Conservation (phyloP, 2,113 vertebrate species). For the Crotalus viridis region DNA sequence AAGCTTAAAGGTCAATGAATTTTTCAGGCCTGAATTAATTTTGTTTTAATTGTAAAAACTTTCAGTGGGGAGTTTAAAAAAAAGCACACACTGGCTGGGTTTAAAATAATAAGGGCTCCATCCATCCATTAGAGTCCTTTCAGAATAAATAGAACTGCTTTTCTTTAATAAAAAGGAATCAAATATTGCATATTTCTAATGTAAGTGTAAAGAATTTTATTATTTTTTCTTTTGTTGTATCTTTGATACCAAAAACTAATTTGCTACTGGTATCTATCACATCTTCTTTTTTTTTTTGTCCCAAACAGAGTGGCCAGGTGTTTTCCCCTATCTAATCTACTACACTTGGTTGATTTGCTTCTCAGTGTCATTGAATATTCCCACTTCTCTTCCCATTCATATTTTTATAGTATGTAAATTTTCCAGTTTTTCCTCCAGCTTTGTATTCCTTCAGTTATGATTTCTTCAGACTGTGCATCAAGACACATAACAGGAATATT, state of each 20-base stretch:
- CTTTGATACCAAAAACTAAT: conserved; percentile 15
- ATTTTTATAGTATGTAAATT: not conserved
- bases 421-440: not conserved
- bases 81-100: conserved; percentile 43
- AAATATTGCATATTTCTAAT: conserved; percentile 30
- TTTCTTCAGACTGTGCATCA: not conserved
- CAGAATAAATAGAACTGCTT: conserved; percentile 55
- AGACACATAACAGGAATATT: not conserved
- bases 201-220: conserved; percentile 35
- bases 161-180: conserved; percentile 47
- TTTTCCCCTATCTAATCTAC: not conserved
- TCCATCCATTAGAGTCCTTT: conserved; percentile 49
- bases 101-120: conserved; percentile 44
- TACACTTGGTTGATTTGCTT: not conserved
- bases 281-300: conserved; percentile 23
- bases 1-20: conserved; percentile 78
- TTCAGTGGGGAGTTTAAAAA: conserved; percentile 52
- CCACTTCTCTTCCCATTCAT: not conserved
- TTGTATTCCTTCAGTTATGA: not conserved
- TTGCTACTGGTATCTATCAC: conserved; percentile 24
- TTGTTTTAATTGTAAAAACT: conserved; percentile 67
- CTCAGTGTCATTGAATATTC: not conserved
- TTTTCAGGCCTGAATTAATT: conserved; percentile 77
- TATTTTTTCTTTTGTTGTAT: conserved; percentile 11
- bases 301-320: conserved; percentile 1